phyloP scores from a whole-genome alignment of 2,113 vertebrate genomes.

The Pardalotus punctatus region DNA sequence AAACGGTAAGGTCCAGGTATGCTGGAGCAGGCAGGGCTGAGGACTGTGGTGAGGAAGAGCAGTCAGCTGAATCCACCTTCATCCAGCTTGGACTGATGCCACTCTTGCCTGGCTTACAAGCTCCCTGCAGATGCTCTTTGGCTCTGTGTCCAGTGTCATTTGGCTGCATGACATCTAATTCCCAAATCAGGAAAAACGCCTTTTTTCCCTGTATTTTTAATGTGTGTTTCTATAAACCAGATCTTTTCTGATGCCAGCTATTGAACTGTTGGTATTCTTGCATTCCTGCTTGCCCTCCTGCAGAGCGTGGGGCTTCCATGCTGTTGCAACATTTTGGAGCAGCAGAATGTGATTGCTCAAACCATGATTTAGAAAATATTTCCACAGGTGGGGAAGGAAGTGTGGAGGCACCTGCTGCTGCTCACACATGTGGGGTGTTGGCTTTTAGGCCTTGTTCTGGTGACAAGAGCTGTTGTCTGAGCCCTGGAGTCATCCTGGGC shows the following conservation, averaged over 20 bases:
- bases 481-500: neutral
- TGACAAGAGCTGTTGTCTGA: neutral
- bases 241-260: neutral
- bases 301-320: accelerated
- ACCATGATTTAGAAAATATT: neutral
- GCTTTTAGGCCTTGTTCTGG: neutral
- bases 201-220: too few relatives aligned
- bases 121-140: neutral
- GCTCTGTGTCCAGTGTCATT: neutral
- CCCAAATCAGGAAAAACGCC: neutral
- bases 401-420: neutral
- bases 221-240: neutral
- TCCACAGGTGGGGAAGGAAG: neutral
- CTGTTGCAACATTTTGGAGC: neutral
- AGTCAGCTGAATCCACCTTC: neutral
- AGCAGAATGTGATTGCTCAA: neutral
- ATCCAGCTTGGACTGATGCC: accelerated
- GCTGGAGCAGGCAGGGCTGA: neutral
- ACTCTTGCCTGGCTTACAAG: neutral
- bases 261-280: neutral
- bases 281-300: neutral
- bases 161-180: neutral
- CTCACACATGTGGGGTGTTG: neutral
- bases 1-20: neutral
- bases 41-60: neutral